Base-by-base conservation (phyloP, 2,888 invertebrate species). In the Lymantria monacha region DNA sequence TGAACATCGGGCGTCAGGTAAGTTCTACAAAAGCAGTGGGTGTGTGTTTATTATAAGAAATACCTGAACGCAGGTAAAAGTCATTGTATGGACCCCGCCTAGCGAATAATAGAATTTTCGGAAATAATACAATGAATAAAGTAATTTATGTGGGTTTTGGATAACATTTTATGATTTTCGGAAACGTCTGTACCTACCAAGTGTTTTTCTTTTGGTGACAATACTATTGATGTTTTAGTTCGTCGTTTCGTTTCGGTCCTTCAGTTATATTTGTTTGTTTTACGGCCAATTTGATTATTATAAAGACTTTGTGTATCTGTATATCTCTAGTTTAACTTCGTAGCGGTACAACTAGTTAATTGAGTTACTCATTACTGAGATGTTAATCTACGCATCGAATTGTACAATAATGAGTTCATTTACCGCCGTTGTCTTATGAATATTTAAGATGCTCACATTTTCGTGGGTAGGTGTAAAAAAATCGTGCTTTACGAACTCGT, bases 51-150 rank as follows among this genome's bases (percentile, higher is more conserved):
- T 85, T 83, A 82, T 80, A 74, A 82, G 82, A 82, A 83, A 85
- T 88, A 85, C 86, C 87, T 81, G 79, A 66, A 67, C 65, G 68
- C 89, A 90, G 90, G 89, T 89, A 90, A 82, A 73, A 54, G 60
- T 69, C 70, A 83, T 87, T 87, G 87, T 86, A 66, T 60, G 69
- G 66, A 75, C 67, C 82, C 82, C 83, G 81, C 82, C 83, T 81
- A 81, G 74, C 66, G 79, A 76, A 88, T 85, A 89, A 89, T 87
- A 84, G 85, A 87, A 76, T 90, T 90, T 90, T 89, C 79, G 87
- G 89, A 90, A 89, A 83, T 76, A 79, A 79, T 79, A 90, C 91
- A 91, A 91, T 88, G 83, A 81, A 81, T 81, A 77, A 62, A 74
- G 78, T 88, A 89, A 90, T 90, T 90, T 89, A 90, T 89, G 86